Evolutionary conservation across 2,888 invertebrate genomes (phyloP), one percentile per base, ranked within the genome.

Genomic region (Coenonympha arcania): DNA sequence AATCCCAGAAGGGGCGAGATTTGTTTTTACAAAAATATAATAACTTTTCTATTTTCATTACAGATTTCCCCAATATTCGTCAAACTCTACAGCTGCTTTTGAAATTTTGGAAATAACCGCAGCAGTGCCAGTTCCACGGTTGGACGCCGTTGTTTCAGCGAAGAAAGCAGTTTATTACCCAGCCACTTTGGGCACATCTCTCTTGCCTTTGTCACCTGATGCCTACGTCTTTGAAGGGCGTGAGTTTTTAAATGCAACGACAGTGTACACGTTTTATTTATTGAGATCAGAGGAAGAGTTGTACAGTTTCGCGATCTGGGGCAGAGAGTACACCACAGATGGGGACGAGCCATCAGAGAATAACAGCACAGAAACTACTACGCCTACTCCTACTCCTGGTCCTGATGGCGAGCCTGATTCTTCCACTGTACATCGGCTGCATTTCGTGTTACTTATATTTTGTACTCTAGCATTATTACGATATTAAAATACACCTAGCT

Each of bases 261-360:
- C 72, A 0, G 52, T 64, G 2, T 71, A 68, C 33, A 68, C 60
- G 0, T 56, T 78, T 20, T 58, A 55, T 2, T 61, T 86, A 36
- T 60, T 54, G 1, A 68, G 70, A 31, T 52, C 46, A 4, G 50
- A 63, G 3, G 65, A 63, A 2, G 74, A 88, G 33, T 57, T 89
- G 37, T 77, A 89, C 33, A 68, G 78, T 3, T 89, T 89, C 50
- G 87, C 79, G 0, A 68, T 90, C 5, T 89, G 85, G 76, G 88
- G 89, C 0, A 75, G 89, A 54, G 73, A 83, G 40, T 89, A 79
- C 57, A 72, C 63, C 0, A 73, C 75, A 30, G 89, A 89, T 59
- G 79, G 74, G 9, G 39, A 39, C 2, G 16, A 24, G 2, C 3
- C 39, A 9, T 20, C 36, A 1, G 6, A 13, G 11, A 30, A 13